A percentile compares a stretch with the other conserved stretches of the same genome.
phyloP scores from a whole-genome alignment of 92 coral and sea anemone species.

The Meandrina meandrites region DNA sequence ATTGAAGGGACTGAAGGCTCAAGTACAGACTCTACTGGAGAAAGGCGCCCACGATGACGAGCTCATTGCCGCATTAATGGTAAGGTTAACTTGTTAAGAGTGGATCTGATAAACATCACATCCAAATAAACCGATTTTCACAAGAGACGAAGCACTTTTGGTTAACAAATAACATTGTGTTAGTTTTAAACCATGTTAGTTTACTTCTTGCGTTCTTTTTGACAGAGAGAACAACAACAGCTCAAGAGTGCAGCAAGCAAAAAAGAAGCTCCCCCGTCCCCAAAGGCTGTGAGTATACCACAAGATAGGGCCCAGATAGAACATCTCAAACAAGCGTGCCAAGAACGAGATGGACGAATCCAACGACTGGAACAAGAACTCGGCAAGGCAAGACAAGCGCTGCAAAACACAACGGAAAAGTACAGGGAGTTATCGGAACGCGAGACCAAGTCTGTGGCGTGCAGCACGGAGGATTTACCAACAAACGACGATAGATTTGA shows the following conservation, averaged over 20 bases:
- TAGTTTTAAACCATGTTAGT: background rate
- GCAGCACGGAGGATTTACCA: slow-evolving; percentile 62
- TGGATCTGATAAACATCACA: background rate
- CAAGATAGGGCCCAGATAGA: slow-evolving; percentile 64
- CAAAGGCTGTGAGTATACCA: slow-evolving; percentile 44
- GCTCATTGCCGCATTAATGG: slow-evolving; percentile 95
- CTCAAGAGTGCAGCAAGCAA: slow-evolving; percentile 70
- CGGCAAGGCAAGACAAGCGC: slow-evolving; percentile 44
- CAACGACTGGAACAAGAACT: slow-evolving; percentile 73
- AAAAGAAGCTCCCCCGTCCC: slow-evolving; percentile 56
- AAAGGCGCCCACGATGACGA: slow-evolving; percentile 98
- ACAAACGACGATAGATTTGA: slow-evolving; percentile 33
- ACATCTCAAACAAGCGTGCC: slow-evolving; percentile 64
- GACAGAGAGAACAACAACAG: slow-evolving; percentile 94
- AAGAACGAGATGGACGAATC: slow-evolving; percentile 76
- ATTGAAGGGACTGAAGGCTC: slow-evolving; percentile 84
- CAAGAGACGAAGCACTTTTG: background rate
- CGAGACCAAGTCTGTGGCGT: slow-evolving; percentile 55
- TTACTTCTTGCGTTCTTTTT: background rate
- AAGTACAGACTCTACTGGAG: slow-evolving; percentile 86
- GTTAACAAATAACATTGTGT: background rate
- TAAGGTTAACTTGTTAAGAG: slow-evolving; percentile 22
- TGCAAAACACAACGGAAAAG: slow-evolving; percentile 38
- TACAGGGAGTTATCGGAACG: slow-evolving; percentile 30
- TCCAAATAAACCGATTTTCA: background rate